Base-by-base conservation (phyloP, 2,113 vertebrate genomes). In the Cervus canadensis region DNA sequence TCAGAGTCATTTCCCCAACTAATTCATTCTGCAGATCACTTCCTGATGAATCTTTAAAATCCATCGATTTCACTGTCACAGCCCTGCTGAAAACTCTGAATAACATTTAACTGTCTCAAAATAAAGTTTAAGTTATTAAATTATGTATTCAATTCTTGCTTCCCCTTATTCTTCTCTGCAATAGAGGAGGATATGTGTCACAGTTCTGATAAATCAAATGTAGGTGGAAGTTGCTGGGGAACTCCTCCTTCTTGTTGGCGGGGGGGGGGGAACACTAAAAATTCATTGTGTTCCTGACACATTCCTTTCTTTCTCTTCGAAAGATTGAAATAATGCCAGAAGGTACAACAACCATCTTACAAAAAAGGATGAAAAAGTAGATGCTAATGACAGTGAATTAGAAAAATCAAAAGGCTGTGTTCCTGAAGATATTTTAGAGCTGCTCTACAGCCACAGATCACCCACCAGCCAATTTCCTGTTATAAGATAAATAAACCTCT, bases 81-180 rank as follows among this genome's bases (percentile, higher is more conserved):
- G 12, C 21, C 28, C 50, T n/a, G n/a, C 36, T 71, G n/a, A 90
- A 95, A 91, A 43, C n/a, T 45, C 40, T 62, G 36, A 94, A 19
- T 57, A 91, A 92, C 11, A 85, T 60, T 94, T 84, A 92, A 64
- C 13, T 92, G 36, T 86, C 62, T 67, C 7, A n/a, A 12, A 52
- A 96, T 89, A 92, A 94, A 94, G 67, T 89, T 94, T 59, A 89
- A 50, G 13, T 88, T 89, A 21, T 95, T 86, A 97, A 92, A 95
- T 81, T 76, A 82, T 19, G 6, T 16, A 74, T 86, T 71, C n/a
- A 93, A 82, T 82, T 64, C 19, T 71, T 89, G 43, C 59, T 76
- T 93, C 79, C 59, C 36, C 36, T 62, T 96, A 92, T 50, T 28
- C 7, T 83, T 50, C 40, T 82, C 45, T 82, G 36, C 81, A 93